Evolutionary conservation across 2,113 vertebrate species (phyloP), one percentile per base, ranked within the genome.

Genomic region (Cephalopterus ornatus): DNA sequence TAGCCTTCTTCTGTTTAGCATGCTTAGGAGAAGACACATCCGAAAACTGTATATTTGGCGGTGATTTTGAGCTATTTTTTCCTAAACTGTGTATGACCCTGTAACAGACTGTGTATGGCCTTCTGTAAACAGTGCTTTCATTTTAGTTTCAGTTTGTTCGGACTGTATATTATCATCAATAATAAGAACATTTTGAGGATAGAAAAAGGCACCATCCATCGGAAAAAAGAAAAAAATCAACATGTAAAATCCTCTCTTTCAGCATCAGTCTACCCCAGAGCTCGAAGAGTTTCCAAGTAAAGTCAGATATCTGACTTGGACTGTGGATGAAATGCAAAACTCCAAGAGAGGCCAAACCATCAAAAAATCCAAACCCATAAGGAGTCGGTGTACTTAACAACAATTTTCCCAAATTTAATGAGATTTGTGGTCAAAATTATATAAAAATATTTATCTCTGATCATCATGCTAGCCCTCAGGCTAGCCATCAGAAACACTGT

Each of bases 281-380:
- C 9, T 82, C 8, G 12, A 6, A 39, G 22, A 47, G 22, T 65
- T 88, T 91, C 16, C 37, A 89, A 27, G 19, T 58, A 6, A 67
- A 18, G 21, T 53, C 62, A 76, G 44, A 59, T 41, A 14, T 82
- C 18, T 87, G 49, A 46, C 18, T 70, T 46, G 56, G 26, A 15
- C 7, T 79, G 50, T 41, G 76, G 50, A 17, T 13, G 44, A 88
- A 91, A 87, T 9, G 3, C 13, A 68, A 79, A 61, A 39, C 30
- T 76, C 32, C 14, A 44, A 50, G 15, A 50, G 12, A 39, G 4
- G 8, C 10, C 6, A 76, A 83, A 59, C 4, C 16, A 50, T 22
- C 1, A 1, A 42, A 50, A 70, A 49, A 2, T 6, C 2, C 14
- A 68, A 85, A 61, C 1, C 21, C 4, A 14, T 35, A 44, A 56